Conservation (phyloP, 2,888 invertebrate genomes). For the Dilophus febrilis region DNA sequence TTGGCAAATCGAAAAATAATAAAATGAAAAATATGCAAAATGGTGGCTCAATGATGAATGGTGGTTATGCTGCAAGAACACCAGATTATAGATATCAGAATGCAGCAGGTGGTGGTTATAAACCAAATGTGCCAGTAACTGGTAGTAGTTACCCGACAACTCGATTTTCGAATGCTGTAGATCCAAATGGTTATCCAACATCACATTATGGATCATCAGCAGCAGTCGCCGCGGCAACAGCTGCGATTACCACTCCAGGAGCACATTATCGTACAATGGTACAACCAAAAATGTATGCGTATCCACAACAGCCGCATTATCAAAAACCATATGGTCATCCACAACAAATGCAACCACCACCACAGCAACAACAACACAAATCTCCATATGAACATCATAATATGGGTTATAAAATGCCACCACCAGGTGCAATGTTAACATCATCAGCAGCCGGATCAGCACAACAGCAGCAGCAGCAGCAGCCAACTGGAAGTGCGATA, state of each 20-base stretch:
- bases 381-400: no score
- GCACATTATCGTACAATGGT: not conserved
- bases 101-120: conserved; percentile 9
- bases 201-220: not conserved
- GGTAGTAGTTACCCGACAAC: not conserved
- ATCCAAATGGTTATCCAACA: not conserved
- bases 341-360: no score
- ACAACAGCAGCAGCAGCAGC: no score
- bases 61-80: not conserved
- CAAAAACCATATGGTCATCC: not conserved
- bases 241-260: not conserved
- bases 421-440: no score
- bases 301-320: conserved; percentile 26
- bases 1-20: conserved; percentile 7
- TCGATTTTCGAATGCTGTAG: not conserved
- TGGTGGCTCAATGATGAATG: conserved; percentile 5
- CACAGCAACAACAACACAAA: no score
- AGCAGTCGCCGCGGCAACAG: not conserved
- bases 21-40: conserved; percentile 7
- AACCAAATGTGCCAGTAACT: conserved; percentile 11
- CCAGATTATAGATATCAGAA: not conserved
- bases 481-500: no score
- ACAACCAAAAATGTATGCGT: conserved; percentile 21
- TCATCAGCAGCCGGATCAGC: no score
- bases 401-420: no score